phyloP scores from a whole-genome alignment of 2,113 vertebrate species.

The Morone chrysops region DNA sequence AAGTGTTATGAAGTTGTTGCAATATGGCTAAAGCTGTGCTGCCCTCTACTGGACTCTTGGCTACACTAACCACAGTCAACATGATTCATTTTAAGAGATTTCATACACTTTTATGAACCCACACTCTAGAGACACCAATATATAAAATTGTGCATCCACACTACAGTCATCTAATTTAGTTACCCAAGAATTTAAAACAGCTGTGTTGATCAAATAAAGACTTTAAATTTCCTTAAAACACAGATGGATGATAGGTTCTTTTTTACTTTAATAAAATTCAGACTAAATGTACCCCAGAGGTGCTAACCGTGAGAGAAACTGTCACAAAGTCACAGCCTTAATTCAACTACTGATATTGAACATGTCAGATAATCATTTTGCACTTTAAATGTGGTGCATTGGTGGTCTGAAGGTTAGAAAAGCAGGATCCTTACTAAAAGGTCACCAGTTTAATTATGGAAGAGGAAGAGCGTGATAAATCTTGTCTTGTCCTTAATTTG shows the following conservation, averaged over 20 bases:
- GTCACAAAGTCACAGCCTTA: neutral
- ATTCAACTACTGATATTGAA: neutral
- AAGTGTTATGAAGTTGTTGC: neutral
- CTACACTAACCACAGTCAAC: neutral
- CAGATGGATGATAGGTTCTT: too few species aligned
- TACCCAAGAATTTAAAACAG: neutral
- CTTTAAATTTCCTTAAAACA: neutral
- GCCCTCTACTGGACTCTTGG: conserved; percentile 74
- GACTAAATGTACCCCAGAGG: neutral
- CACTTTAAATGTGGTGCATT: neutral
- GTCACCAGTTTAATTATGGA: neutral
- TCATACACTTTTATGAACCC: neutral
- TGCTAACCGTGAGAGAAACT: neutral
- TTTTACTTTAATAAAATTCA: too few species aligned
- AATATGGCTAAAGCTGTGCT: conserved; percentile 47
- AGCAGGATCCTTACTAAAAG: neutral
- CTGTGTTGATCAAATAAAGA: too few species aligned
- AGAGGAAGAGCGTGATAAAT: neutral
- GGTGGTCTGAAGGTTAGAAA: neutral
- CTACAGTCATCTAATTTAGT: neutral
- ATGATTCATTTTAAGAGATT: neutral
- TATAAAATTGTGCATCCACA: neutral
- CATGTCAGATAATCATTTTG: neutral
- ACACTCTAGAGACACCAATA: neutral
- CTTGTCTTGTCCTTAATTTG: neutral